Evolutionary conservation across 2,888 invertebrate genomes (phyloP).

Genomic region (Dendrolimus houi): DNA sequence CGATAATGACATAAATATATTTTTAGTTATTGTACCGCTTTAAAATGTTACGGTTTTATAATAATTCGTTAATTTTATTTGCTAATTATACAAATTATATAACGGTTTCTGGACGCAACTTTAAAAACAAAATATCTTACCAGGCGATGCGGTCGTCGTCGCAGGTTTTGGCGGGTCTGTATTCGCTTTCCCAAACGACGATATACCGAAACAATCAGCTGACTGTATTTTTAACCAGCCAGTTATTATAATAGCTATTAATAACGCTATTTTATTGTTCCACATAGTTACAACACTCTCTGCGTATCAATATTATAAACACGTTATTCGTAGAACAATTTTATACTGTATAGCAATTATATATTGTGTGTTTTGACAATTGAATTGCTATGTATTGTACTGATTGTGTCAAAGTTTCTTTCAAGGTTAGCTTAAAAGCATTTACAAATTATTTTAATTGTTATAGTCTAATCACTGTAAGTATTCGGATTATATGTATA

Average conservation of each 20-base stretch:
- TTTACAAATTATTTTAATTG: no score
- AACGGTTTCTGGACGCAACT: slow-evolving; percentile 4
- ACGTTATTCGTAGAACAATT: not conserved
- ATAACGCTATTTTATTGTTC: slow-evolving; percentile 14
- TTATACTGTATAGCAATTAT: slow-evolving; percentile 1
- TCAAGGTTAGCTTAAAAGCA: slow-evolving; percentile 1
- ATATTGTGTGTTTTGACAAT: not conserved
- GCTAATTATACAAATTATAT: not conserved
- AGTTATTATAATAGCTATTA: slow-evolving; percentile 29
- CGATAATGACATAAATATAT: no score
- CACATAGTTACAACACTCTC: slow-evolving; percentile 19
- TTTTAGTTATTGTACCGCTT: no score
- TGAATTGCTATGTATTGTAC: slow-evolving; percentile 1
- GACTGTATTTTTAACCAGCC: slow-evolving; percentile 33
- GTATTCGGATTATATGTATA: no score
- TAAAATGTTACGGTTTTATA: no score
- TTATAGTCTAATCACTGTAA: no score
- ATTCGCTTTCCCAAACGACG: slow-evolving; percentile 61
- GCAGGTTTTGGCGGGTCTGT: slow-evolving; percentile 57
- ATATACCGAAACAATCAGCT: slow-evolving; percentile 49
- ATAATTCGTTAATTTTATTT: no score
- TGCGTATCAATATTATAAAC: slow-evolving; percentile 2
- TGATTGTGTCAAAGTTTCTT: not conserved
- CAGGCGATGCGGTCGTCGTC: slow-evolving; percentile 51
- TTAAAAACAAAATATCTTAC: slow-evolving; percentile 48